Base-by-base conservation (phyloP, 1,140 invertebrate genomes). In the Pinna nobilis region DNA sequence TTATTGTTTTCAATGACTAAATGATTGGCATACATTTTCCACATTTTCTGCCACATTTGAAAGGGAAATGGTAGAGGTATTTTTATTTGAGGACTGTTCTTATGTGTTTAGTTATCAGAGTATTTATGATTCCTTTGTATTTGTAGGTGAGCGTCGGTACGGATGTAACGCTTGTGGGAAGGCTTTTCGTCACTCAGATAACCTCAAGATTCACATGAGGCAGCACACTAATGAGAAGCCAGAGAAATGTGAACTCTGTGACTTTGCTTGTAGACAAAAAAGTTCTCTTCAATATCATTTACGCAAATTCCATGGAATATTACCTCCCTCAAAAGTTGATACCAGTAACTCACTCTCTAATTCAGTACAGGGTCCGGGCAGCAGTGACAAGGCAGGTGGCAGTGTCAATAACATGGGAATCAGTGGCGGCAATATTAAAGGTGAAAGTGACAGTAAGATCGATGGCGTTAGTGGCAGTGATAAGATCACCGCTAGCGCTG, bases 151-250 rank as follows among this genome's bases (percentile, higher is more conserved):
- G 57, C 59, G 82, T 20, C 86, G 83, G 69, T 87, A 78, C 69
- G 79, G 81, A 50, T 88, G 86, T 76, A 72, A 75, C 18, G 82
- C 78, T 18, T 88, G 86, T 78, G 79, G 83, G 18, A 86, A 85
- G 72, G 82, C 82, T 2, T 88, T 87, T 69, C 74, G 84, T 11
- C 85, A 86, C 75, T 69, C 83, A 55, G 85, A 86, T 72, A 87
- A 86, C 18, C 90, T 95, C 79, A 94, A 94, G 80, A 94, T 95
- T 78, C 95, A 96, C 87, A 88, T 93, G 41, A 91, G 94, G 33
- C 93, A 93, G 84, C 94, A 96, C 83, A 95, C 94, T 2, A 94
- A 94, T 69, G 94, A 95, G 86, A 93, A 94, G 41, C 95, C 95
- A 0, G 96, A 94, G 83, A 91, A 93, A 64, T 97, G 95, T 84